Percentiles rank a stretch among this genome's conserved stretches.
phyloP scores from a whole-genome alignment of 2,797 vertebrate genomes.

The Siniperca scherzeri region DNA sequence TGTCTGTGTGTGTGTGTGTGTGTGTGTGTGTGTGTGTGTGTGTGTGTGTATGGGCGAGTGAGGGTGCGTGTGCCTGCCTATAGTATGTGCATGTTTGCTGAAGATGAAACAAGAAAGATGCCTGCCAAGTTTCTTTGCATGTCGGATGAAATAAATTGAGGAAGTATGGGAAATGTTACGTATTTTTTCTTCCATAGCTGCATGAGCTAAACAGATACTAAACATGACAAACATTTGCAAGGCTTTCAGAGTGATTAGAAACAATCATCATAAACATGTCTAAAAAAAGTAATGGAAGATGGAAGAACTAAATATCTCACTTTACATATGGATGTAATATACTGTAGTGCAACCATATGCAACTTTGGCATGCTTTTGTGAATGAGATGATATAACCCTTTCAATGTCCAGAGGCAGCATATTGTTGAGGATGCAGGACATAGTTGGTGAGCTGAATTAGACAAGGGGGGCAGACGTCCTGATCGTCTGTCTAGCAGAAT shows the following conservation, averaged over 20 bases:
- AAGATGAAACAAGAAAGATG: slow-evolving; percentile 54
- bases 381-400: slow-evolving; percentile 39
- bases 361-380: slow-evolving; percentile 28
- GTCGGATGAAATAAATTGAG: slow-evolving; percentile 30
- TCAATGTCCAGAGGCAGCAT: slow-evolving; percentile 36
- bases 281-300: slow-evolving; percentile 3
- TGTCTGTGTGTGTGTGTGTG: slow-evolving; percentile 49
- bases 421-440: slow-evolving; percentile 50
- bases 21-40: slow-evolving; percentile 45
- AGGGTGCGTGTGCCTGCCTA: slow-evolving; percentile 23
- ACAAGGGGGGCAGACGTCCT: slow-evolving; percentile 57
- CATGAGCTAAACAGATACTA: slow-evolving; percentile 30
- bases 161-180: slow-evolving; percentile 27
- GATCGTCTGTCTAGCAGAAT: slow-evolving; percentile 73
- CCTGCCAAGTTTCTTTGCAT: slow-evolving; percentile 59
- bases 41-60: slow-evolving; percentile 34
- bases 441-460: slow-evolving; percentile 57
- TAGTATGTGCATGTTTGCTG: slow-evolving; percentile 55
- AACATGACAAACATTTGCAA: slow-evolving; percentile 41
- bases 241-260: slow-evolving; percentile 33
- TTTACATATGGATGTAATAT: slow-evolving; percentile 38
- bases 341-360: slow-evolving; percentile 15
- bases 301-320: slow-evolving; percentile 37
- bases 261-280: slow-evolving; percentile 36
- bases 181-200: slow-evolving; percentile 40